Percentiles rank a stretch among this genome's conserved stretches.
Evolutionary conservation across 2,888 invertebrate genomes (phyloP).

Genomic region (Drosophila niveifrons): DNA sequence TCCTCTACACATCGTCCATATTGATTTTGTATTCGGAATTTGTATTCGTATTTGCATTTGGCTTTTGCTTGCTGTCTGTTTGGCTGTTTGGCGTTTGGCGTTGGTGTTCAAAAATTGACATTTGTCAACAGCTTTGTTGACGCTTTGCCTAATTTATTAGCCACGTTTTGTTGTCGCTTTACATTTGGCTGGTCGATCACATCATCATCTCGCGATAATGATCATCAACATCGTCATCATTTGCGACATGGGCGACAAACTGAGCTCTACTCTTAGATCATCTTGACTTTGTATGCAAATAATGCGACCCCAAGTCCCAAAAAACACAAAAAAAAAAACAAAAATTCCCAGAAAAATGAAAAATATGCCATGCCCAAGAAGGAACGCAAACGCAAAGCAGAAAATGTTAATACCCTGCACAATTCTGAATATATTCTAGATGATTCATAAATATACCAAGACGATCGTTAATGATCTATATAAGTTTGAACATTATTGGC

Average conservation of each 20-base stretch:
- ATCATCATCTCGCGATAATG: conserved; percentile 45
- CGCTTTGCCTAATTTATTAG: conserved; percentile 65
- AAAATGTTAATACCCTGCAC: conserved; percentile 9
- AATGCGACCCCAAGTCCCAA: conserved; percentile 26
- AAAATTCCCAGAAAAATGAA: conserved; percentile 21
- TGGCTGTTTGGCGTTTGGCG: conserved; percentile 32
- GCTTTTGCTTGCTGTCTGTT: conserved; percentile 14
- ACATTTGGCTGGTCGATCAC: conserved; percentile 56
- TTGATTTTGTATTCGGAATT: conserved; percentile 26
- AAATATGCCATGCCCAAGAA: conserved; percentile 23
- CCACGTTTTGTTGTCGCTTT: conserved; percentile 59
- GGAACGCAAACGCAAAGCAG: conserved; percentile 10
- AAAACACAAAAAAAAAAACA: conserved; percentile 6
- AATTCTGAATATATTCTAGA: not conserved
- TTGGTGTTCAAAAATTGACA: conserved; percentile 54
- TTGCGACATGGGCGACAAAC: conserved; percentile 24
- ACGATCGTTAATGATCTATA: not conserved
- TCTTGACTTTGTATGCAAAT: conserved; percentile 55
- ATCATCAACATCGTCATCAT: conserved; percentile 25
- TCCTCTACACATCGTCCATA: conserved; percentile 20
- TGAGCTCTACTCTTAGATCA: conserved; percentile 47
- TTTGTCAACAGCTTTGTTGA: conserved; percentile 72
- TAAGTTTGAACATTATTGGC: not conserved
- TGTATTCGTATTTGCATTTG: conserved; percentile 1
- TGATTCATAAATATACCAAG: not conserved